These are phyloP conservation scores for Tauraco erythrolophus DNA, from an alignment of 2,113 vertebrate genomes.

Conservation along the genomic window DNA sequence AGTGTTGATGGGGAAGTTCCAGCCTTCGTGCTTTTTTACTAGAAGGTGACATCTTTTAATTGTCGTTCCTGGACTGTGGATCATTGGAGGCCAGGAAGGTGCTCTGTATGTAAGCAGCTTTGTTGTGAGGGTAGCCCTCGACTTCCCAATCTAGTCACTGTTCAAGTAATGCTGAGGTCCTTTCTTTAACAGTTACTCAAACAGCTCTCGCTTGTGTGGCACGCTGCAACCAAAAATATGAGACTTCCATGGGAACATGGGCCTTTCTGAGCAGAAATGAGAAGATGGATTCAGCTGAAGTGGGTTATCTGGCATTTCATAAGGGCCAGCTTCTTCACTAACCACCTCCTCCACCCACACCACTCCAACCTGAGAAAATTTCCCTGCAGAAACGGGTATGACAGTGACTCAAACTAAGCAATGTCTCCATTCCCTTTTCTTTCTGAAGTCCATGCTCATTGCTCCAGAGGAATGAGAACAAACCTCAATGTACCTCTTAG, in stretches of 20 bases:
- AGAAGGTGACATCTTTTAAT: neutral
- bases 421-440: neutral
- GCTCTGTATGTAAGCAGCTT: neutral
- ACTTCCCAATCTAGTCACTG: neutral
- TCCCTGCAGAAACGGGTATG: neutral
- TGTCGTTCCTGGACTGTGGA: neutral
- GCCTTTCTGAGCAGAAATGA: neutral
- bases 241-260: neutral
- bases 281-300: neutral
- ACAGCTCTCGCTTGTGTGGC: neutral
- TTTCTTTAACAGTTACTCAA: neutral
- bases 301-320: neutral
- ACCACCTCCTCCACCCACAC: neutral
- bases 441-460: neutral
- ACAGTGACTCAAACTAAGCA: neutral
- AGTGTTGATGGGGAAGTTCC: neutral
- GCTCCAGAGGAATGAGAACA: neutral
- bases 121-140: neutral
- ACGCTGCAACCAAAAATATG: neutral
- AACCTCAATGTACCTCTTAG: neutral
- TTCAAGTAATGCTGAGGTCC: neutral
- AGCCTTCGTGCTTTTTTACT: neutral
- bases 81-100: neutral
- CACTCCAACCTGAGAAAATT: neutral
- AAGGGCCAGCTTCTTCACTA: neutral